Conservation (phyloP, 2,797 vertebrate species). For the Smutsia gigantea region DNA sequence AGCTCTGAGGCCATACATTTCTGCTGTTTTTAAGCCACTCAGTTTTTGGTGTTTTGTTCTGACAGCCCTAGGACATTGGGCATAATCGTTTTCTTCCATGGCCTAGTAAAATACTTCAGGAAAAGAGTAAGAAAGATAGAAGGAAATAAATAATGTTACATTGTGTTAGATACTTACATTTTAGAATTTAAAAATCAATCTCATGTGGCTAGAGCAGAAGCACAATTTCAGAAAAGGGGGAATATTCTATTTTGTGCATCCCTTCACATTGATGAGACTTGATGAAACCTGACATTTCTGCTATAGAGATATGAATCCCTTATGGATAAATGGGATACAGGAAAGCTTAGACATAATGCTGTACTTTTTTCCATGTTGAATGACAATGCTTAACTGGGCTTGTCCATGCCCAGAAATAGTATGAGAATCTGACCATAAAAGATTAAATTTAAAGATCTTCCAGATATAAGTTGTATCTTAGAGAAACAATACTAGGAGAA, state of each 20-base stretch:
- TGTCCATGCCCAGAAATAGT: neutral
- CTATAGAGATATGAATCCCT: neutral
- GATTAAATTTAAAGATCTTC: neutral
- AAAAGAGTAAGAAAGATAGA: neutral
- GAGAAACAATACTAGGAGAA: neutral
- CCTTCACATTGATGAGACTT: neutral
- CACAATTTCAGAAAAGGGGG: neutral
- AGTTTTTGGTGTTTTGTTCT: neutral
- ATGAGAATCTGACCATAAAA: neutral
- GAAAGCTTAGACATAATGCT: neutral
- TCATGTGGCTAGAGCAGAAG: neutral
- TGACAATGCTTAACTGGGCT: neutral
- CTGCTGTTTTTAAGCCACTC: neutral
- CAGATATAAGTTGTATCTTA: neutral
- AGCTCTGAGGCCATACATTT: neutral
- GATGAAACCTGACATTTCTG: neutral
- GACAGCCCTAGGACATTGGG: neutral
- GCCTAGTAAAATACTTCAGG: neutral
- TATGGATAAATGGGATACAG: neutral
- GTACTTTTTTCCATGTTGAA: neutral
- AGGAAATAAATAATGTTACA: neutral
- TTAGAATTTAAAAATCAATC: conserved; percentile 46
- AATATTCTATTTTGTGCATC: neutral
- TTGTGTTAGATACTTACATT: neutral
- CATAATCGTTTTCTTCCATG: neutral